Evolutionary conservation across 1,140 invertebrate species (phyloP).

Genomic region (Drosophila triauraria): DNA sequence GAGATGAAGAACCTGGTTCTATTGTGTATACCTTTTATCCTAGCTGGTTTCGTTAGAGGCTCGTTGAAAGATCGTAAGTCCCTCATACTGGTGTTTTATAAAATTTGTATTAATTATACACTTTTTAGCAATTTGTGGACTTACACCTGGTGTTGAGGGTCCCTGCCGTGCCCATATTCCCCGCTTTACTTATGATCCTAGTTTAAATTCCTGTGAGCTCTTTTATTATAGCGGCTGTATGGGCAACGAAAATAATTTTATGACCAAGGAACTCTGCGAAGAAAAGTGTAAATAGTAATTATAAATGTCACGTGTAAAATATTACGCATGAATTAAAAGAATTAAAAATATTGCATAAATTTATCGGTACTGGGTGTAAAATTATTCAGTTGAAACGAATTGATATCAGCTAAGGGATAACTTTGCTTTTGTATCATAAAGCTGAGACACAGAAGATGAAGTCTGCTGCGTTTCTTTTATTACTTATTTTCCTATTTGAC

Average conservation of each 20-base stretch:
- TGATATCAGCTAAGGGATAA: no score
- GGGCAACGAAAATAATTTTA: slow-evolving; percentile 94
- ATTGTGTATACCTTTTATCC: no score
- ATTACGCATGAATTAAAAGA: background rate
- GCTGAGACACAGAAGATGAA: no score
- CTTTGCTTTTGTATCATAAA: no score
- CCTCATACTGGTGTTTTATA: no score
- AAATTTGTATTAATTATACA: background rate
- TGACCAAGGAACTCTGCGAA: background rate
- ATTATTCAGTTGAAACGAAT: no score
- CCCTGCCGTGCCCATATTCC: slow-evolving; percentile 66
- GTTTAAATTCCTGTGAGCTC: slow-evolving; percentile 89
- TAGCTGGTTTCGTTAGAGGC: background rate
- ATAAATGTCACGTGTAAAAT: background rate
- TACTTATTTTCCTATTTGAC: no score
- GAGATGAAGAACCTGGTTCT: background rate
- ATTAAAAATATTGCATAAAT: background rate
- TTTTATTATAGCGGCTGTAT: slow-evolving; percentile 92
- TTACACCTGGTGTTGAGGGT: background rate
- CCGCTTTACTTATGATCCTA: slow-evolving; percentile 92
- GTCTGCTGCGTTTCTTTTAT: no score
- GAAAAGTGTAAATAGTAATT: background rate
- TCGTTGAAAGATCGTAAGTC: slow-evolving; percentile 5
- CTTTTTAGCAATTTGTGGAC: background rate
- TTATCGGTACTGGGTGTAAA: no score